These are phyloP conservation scores for Odobenus rosmarus DNA, from an alignment of 2,113 vertebrate species.

Conservation along the genomic window DNA sequence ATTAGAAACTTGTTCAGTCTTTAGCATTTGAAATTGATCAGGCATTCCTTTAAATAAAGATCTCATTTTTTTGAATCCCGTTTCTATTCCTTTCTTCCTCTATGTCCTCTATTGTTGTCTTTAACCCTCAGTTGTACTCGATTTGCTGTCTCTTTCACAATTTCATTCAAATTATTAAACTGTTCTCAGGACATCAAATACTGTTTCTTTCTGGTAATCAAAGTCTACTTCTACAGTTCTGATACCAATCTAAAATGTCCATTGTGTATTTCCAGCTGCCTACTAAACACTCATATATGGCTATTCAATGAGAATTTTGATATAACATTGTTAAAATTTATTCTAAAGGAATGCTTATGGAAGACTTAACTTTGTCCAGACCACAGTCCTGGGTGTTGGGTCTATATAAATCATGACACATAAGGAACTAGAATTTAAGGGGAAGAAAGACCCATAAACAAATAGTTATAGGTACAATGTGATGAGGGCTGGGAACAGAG, in stretches of 20 bases:
- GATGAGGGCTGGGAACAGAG: background rate
- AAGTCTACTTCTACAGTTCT: background rate
- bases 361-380: constrained; percentile 9
- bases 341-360: constrained; percentile 1
- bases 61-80: background rate
- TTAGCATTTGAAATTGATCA: background rate
- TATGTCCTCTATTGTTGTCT: background rate
- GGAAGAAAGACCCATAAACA: background rate
- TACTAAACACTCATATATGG: background rate
- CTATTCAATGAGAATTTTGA: background rate
- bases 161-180: constrained; percentile 31
- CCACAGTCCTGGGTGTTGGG: background rate
- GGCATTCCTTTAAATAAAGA: constrained; percentile 32
- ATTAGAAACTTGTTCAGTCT: background rate
- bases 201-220: constrained; percentile 29
- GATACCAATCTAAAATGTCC: constrained; percentile 20
- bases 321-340: constrained; percentile 35
- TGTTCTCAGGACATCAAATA: constrained; percentile 24
- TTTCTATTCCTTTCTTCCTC: background rate
- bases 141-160: constrained; percentile 21
- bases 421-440: constrained; percentile 21
- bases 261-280: background rate
- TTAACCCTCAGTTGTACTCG: background rate
- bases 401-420: background rate
- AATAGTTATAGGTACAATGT: background rate